Evolutionary conservation across 2,888 invertebrate species (phyloP), one percentile per base, ranked within the genome.

Genomic region (Phalera bucephala): DNA sequence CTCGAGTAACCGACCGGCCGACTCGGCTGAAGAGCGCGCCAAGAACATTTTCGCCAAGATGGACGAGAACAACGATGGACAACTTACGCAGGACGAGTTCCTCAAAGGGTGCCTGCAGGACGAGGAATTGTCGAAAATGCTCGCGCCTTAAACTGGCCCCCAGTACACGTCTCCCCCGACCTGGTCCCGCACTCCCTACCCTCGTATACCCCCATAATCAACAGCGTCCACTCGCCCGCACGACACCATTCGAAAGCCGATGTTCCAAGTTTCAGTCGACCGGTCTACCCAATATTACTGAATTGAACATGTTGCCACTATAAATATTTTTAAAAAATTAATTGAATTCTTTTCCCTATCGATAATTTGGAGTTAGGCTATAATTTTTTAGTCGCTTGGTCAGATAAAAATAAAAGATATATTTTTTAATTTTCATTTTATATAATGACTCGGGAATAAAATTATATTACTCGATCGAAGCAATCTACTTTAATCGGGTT

Each of bases 1-100:
- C 86, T 97, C 97, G 70, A 97, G 97, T 83, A 97, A 97, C 90
- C 92, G 97, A 75, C 97, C 98, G 30, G 97, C 97, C 23, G 98
- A 97, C 80, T 97, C 98, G 11, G 99, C 99, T 15, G 98, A 99
- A 79, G 98, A 99, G 77, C 92, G 99, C 59, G 99, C 99, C 62
- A 97, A 98, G 91, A 99, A 98, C 86, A 99, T 99, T 71, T 99
- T 99, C 89, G 97, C 97, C 44, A 98, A 98, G 90, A 99, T 99
- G 99, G 99, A 99, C 84, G 97, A 97, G 78, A 99, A 99, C 92
- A 97, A 97, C 90, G 99, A 99, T 85, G 99, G 99, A 44, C 98
- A 98, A 84, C 93, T 99, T 74, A 98, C 98, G 55, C 97, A 98
- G 89, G 98, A 99, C 57, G 99, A 99, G 91, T 99, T 99, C 89